phyloP scores from a whole-genome alignment of 2,797 vertebrate genomes.

The Microctenopoma steveboyesi region DNA sequence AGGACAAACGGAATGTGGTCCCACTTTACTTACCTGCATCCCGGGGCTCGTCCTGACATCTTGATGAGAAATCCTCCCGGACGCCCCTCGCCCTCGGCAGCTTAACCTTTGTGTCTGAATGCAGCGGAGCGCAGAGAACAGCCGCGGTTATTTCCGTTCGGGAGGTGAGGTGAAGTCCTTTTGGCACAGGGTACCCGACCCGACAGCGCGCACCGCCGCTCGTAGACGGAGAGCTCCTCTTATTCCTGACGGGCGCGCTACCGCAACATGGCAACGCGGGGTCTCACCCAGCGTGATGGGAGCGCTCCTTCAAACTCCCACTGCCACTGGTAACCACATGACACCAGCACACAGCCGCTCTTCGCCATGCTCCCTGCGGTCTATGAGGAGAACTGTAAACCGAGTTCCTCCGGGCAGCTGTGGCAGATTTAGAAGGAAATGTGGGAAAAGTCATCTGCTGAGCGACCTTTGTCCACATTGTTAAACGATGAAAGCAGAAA shows the following conservation, averaged over 20 bases:
- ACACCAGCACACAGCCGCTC: constrained; percentile 39
- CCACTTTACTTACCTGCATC: constrained; percentile 69
- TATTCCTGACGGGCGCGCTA: constrained; percentile 46
- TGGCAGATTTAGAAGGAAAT: no score
- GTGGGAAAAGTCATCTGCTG: no score
- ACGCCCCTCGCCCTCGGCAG: constrained; percentile 16
- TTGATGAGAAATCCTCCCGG: constrained; percentile 34
- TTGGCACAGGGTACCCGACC: constrained; percentile 38
- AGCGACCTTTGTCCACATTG: no score
- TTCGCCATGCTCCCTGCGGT: not conserved
- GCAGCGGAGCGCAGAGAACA: constrained; percentile 30
- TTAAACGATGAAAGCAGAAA: no score
- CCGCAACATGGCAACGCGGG: constrained; percentile 62
- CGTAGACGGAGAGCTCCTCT: constrained; percentile 53
- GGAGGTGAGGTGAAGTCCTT: constrained; percentile 42
- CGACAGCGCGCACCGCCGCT: constrained; percentile 45
- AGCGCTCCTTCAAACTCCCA: constrained; percentile 76
- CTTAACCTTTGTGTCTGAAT: constrained; percentile 29
- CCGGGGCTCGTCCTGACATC: constrained; percentile 54
- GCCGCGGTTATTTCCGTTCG: constrained; percentile 38
- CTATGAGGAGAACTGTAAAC: not conserved
- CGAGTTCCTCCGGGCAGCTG: no score
- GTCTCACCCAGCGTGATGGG: constrained; percentile 63
- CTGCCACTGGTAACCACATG: constrained; percentile 74
- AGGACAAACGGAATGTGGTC: not conserved